A percentile compares a stretch with the other conserved stretches of the same genome.
Conservation (phyloP, 2,797 vertebrate species). For the Pelodytes ibericus region DNA sequence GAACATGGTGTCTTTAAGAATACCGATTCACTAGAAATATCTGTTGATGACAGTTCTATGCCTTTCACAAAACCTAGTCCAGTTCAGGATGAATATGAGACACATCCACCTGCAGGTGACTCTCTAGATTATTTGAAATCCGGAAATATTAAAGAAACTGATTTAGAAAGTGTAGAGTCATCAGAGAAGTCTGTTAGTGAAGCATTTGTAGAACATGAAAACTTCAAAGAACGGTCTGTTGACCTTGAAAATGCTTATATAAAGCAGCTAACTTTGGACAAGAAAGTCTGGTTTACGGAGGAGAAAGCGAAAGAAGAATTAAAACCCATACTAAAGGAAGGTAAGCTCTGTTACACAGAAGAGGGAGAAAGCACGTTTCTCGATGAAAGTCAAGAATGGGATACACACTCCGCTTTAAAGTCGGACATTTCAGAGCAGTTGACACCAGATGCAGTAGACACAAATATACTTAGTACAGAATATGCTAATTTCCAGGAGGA, state of each 20-base stretch:
- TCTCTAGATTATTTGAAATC: constrained; percentile 25
- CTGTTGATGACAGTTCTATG: constrained; percentile 50
- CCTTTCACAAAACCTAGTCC: constrained; percentile 47
- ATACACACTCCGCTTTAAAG: constrained; percentile 65
- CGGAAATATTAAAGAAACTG: not conserved
- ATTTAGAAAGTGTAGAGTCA: constrained; percentile 50
- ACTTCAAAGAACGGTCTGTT: constrained; percentile 59
- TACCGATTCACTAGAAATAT: constrained; percentile 43
- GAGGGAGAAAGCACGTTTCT: constrained; percentile 91
- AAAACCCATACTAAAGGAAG: constrained; percentile 69
- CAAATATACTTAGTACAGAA: constrained; percentile 57
- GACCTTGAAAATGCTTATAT: constrained; percentile 69
- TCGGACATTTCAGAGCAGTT: constrained; percentile 51
- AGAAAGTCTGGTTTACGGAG: constrained; percentile 76
- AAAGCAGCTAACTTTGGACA: constrained; percentile 67
- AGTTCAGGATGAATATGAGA: constrained; percentile 37
- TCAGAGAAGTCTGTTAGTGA: constrained; percentile 19
- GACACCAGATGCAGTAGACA: constrained; percentile 39
- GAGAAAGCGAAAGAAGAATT: constrained; percentile 61
- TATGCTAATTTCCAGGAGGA: constrained; percentile 66
- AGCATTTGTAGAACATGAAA: constrained; percentile 33
- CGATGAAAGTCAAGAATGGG: constrained; percentile 80
- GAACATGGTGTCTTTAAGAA: constrained; percentile 57
- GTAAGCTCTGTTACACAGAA: constrained; percentile 79
- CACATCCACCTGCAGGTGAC: constrained; percentile 37